Evolutionary conservation across 2,888 invertebrate genomes (phyloP), one percentile per base, ranked within the genome.

Genomic region (Lamellibrachia satsuma): DNA sequence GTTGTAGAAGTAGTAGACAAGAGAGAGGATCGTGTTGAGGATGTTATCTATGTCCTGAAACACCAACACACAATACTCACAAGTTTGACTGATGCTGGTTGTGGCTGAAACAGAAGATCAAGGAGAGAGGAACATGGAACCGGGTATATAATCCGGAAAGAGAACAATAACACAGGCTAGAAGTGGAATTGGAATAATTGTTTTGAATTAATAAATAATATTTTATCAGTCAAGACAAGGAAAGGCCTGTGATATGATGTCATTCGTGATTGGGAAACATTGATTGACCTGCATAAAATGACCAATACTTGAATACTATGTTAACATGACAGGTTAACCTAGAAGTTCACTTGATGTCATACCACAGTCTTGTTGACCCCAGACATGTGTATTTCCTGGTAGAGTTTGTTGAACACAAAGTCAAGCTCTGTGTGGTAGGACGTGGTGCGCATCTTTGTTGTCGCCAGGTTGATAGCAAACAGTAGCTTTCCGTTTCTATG

Each of bases 1-100:
- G 94, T 96, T 96, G 94, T 95, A 96, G 93, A 96, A 95, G 93
- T 95, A 96, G 93, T 96, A 96, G 7, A 95, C 94, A 93, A 96
- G 93, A 22, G 95, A 95, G 22, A 96, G 93, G 39, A 95, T 95
- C 22, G 94, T 94, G 92, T 95, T 95, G 27, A 95, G 93, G 15
- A 95, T 94, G 27, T 94, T 94, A 91, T 96, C 96, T 92, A 95
- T 94, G 93, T 95, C 95, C 95, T 95, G 94, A 22, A 94, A 94
- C 57, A 92, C 55, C 9, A 9, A 55, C 7, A 55, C 55, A 90
- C 27, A 90, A 15, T 27, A 39, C 51, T n/a, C 15, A 90, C 91
- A 27, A 91, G 7, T 8, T 7, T 52, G 75, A 75, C 15, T 15
- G 22, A 15, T 11, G 15, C 22, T 75, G 75, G 75, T 15, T 15